A percentile compares a stretch with the other conserved stretches of the same genome.
These are phyloP conservation scores for Megaustenia siamemsis DNA, from an alignment of 2,888 invertebrate species.

Conservation along the genomic window DNA sequence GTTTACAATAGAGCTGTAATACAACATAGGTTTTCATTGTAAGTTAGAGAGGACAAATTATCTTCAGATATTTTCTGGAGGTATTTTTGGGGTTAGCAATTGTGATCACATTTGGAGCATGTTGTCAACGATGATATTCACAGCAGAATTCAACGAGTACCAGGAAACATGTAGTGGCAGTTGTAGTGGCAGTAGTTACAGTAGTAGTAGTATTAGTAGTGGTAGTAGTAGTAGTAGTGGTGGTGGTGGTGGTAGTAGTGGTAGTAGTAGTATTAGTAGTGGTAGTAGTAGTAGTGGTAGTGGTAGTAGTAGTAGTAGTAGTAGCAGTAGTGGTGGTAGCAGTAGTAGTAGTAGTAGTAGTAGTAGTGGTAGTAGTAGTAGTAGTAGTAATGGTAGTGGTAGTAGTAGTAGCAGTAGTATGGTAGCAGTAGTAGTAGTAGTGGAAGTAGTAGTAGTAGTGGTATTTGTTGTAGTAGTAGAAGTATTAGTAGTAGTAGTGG, in stretches of 20 bases:
- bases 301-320: conserved; percentile 28
- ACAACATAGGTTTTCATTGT: too few species aligned
- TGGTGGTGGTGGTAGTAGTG: conserved; percentile 16
- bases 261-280: neutral
- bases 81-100: too few species aligned
- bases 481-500: conserved; percentile 35
- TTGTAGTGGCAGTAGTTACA: neutral
- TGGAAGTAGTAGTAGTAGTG: conserved; percentile 38
- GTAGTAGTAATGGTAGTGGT: conserved; percentile 9
- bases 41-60: too few species aligned
- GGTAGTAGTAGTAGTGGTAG: conserved; percentile 30
- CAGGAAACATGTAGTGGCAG: too few species aligned
- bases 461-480: conserved; percentile 35
- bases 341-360: conserved; percentile 31
- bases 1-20: too few species aligned
- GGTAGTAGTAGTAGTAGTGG: conserved; percentile 23
- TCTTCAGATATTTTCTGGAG: too few species aligned
- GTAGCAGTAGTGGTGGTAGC: conserved; percentile 32
- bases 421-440: conserved; percentile 42
- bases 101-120: too few species aligned
- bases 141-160: too few species aligned
- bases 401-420: too few species aligned
- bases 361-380: conserved; percentile 30
- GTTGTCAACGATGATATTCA: too few species aligned
- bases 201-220: conserved; percentile 35